These are phyloP conservation scores for Zeus faber DNA, from an alignment of 2,113 vertebrate species.

Conservation along the genomic window DNA sequence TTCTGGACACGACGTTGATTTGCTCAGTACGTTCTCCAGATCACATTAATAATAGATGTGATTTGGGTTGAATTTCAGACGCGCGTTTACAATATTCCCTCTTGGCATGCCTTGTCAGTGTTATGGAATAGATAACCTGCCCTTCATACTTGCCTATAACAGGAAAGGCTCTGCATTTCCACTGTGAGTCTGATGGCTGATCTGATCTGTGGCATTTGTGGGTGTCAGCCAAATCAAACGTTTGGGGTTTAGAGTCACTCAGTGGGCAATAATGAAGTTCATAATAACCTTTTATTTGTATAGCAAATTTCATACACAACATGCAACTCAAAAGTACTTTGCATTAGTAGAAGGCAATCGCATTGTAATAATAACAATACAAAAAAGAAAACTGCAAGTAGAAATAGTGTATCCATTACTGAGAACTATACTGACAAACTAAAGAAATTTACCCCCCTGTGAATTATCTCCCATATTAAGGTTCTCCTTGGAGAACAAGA, in stretches of 20 bases:
- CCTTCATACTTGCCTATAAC: background rate
- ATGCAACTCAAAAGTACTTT: constrained; percentile 21
- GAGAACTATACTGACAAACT: too few relatives aligned
- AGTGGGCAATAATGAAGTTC: constrained; percentile 32
- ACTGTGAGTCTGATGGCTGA: constrained; percentile 3
- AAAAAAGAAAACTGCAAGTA: background rate
- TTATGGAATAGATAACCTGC: background rate
- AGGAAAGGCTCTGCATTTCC: background rate
- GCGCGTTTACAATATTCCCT: background rate
- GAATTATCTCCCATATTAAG: too few relatives aligned
- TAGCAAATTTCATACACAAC: too few relatives aligned
- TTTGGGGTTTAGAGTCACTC: constrained; percentile 23
- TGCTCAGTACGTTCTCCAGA: too few relatives aligned
- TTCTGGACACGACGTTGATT: too few relatives aligned
- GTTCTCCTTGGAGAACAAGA: too few relatives aligned
- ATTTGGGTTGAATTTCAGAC: background rate
- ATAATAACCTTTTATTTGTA: too few relatives aligned
- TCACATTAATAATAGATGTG: background rate
- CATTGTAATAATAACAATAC: background rate
- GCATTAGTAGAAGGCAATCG: background rate
- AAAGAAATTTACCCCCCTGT: too few relatives aligned
- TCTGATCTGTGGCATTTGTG: constrained; percentile 54
- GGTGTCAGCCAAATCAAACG: constrained; percentile 40
- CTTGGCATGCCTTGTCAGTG: background rate
- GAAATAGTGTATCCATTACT: too few relatives aligned